Evolutionary conservation across 2,797 vertebrate genomes (phyloP), one percentile per base, ranked within the genome.

Genomic region (Onychomys torridus): DNA sequence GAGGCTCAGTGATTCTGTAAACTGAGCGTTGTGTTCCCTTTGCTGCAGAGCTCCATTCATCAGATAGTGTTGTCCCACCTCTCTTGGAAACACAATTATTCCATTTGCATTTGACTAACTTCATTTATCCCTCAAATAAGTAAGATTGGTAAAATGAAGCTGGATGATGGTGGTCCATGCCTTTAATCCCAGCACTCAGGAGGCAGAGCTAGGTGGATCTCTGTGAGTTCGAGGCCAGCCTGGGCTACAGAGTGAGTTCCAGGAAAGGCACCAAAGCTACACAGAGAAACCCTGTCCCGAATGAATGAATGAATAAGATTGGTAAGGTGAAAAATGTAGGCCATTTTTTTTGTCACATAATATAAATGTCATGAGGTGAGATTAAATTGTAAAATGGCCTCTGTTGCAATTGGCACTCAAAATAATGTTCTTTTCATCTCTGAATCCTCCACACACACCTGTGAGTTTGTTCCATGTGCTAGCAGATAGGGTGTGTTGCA

Each of bases 61-160:
- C 89, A 91, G 21, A 57, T 69, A 17, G 29, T 85, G 10, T 94
- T 92, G 43, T 94, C 43, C 55, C 23, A 65, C 43, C 95, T 82
- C 65, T 93, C 61, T 34, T 89, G 37, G 73, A 91, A 91, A 95
- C 59, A 67, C 84, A 93, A 61, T 86, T 96, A 25, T 75, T 95
- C 25, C 25, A 2, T 97, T 90, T 90, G 75, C 34, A 19, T 83
- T 86, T 92, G 61, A n/a, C 69, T 89, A 63, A 86, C 57, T 93
- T 40, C 21, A 37, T 96, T 96, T 89, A 23, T 49, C 2, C 34
- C 37, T 92, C 57, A 94, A 27, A 83, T 93, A 87, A 52, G 49
- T 93, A 87, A 52, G 49, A 52, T 52, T 13, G 49, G 49, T 52
- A 52, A 52, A 52, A 52, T 52, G 49, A 52, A 52, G 10, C 49